Percentiles rank a stretch among this genome's conserved stretches.
Conservation (phyloP, 2,113 vertebrate species). For the human (Homo sapiens) region GRCh38 chr3:195264001-195264500, state of each 20-base stretch:
- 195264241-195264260: background rate
- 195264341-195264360: background rate
- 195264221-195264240: background rate
- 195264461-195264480: background rate
- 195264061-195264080: background rate
- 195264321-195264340: background rate
- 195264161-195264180: background rate
- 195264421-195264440: background rate
- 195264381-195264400: background rate
- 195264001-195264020: background rate
- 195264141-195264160: background rate
- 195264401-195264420: background rate
- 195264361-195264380: background rate
- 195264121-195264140: background rate
- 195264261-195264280: background rate
- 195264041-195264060: background rate
- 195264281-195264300: background rate
- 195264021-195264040: rapidly evolving
- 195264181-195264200: background rate
- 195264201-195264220: background rate
- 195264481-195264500: background rate
- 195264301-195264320: background rate
- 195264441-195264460: background rate
- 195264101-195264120: background rate
- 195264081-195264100: background rate